Conservation (phyloP, 2,797 vertebrate species). For the Leptatherina wallacei region DNA sequence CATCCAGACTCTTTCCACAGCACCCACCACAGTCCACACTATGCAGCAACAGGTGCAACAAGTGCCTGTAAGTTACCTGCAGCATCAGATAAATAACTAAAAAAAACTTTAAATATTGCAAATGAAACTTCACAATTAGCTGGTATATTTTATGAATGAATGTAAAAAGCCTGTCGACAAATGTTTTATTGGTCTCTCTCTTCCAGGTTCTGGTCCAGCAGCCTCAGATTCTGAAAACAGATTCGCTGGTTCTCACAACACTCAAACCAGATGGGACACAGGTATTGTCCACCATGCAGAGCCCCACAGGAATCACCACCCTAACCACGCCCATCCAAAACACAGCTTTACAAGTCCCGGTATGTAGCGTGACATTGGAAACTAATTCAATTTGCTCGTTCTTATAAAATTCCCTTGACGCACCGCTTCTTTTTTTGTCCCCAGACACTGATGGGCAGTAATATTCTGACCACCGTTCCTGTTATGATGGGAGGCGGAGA, state of each 20-base stretch:
- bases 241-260: constrained; percentile 94
- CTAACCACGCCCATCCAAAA: constrained; percentile 93
- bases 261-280: constrained; percentile 93
- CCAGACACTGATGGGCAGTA: constrained; percentile 94
- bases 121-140: background rate
- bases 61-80: constrained; percentile 74
- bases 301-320: constrained; percentile 89
- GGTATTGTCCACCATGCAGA: constrained; percentile 93
- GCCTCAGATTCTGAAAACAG: constrained; percentile 97
- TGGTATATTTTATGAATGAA: background rate
- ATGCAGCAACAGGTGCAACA: constrained; percentile 93
- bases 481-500: constrained; percentile 94
- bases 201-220: constrained; percentile 93
- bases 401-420: background rate
- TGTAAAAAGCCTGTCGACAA: background rate
- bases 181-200: background rate
- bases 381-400: background rate
- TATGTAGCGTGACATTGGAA: constrained; percentile 22
- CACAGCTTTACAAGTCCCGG: constrained; percentile 90
- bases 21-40: constrained; percentile 85
- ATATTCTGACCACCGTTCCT: constrained; percentile 94
- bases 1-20: constrained; percentile 83
- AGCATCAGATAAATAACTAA: background rate
- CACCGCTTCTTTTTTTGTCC: background rate
- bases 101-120: background rate